Conservation (phyloP, 2,888 invertebrate genomes). For the Rhamnusium bicolor region DNA sequence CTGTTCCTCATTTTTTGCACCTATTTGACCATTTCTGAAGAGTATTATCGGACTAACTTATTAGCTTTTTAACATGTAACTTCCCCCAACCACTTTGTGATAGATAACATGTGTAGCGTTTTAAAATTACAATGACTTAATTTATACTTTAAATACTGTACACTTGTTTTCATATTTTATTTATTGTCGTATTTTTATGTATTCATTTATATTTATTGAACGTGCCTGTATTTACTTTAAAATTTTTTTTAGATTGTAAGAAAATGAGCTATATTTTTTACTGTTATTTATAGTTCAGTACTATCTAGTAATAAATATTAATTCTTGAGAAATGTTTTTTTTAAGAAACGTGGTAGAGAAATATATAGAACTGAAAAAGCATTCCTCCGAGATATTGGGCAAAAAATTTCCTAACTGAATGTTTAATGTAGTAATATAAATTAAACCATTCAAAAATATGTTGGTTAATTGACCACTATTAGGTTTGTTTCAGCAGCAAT, state of each 20-base stretch:
- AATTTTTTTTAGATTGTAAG: constrained; percentile 33
- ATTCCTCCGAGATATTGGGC: no score
- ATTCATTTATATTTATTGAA: constrained; percentile 26
- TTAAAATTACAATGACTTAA: constrained; percentile 27
- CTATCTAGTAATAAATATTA: constrained; percentile 23
- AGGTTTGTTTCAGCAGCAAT: no score
- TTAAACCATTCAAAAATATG: no score
- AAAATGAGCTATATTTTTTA: constrained; percentile 32
- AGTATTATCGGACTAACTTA: constrained; percentile 25
- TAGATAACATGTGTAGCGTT: constrained; percentile 20
- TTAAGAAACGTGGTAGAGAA: no score
- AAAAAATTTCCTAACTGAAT: no score
- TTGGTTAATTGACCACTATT: no score
- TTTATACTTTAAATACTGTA: constrained; percentile 19
- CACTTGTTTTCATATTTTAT: constrained; percentile 18
- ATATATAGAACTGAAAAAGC: no score
- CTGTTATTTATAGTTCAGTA: constrained; percentile 29
- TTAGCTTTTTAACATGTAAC: constrained; percentile 23
- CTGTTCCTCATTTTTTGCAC: constrained; percentile 17
- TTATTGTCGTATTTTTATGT: constrained; percentile 17
- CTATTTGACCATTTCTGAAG: not conserved
- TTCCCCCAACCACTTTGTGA: constrained; percentile 25
- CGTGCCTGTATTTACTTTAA: constrained; percentile 31
- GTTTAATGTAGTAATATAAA: no score
- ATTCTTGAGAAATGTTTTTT: not conserved